Evolutionary conservation across 1,140 invertebrate species (phyloP).

Genomic region (Drosophila watanabei): DNA sequence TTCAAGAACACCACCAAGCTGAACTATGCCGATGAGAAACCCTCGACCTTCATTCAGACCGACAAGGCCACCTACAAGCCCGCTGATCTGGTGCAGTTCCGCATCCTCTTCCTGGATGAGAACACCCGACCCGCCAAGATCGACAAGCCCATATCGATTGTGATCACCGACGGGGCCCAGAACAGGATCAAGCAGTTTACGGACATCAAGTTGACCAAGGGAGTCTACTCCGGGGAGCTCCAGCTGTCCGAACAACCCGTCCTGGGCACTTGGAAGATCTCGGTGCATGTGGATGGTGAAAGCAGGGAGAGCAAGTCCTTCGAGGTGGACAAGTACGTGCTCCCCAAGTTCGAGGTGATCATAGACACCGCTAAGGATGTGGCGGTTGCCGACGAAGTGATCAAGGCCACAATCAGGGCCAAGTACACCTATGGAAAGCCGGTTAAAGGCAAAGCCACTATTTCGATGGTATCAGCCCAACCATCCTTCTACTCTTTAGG

Average conservation of each 20-base stretch:
- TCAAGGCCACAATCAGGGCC: conserved; percentile 92
- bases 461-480: conserved; percentile 87
- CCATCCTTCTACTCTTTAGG: neutral
- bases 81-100: conserved; percentile 93
- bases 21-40: conserved; percentile 93
- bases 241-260: conserved; percentile 93
- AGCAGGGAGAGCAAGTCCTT: conserved; percentile 59
- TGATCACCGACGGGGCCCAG: conserved; percentile 63
- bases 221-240: conserved; percentile 92
- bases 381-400: conserved; percentile 91
- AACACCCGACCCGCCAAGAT: conserved; percentile 89
- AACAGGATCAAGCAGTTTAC: conserved; percentile 91
- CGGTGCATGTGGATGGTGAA: conserved; percentile 85
- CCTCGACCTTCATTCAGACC: conserved; percentile 96
- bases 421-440: conserved; percentile 91
- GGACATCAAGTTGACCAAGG: conserved; percentile 89
- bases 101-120: conserved; percentile 93
- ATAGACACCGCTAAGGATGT: conserved; percentile 93
- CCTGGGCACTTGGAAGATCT: conserved; percentile 96
- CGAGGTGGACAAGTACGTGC: conserved; percentile 92
- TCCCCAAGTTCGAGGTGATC: conserved; percentile 96
- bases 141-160: conserved; percentile 51
- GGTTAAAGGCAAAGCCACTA: conserved; percentile 91
- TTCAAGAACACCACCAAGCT: conserved; percentile 91
- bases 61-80: conserved; percentile 98